phyloP scores from a whole-genome alignment of 1,140 invertebrate genomes.

The Lepidurus arcticus region DNA sequence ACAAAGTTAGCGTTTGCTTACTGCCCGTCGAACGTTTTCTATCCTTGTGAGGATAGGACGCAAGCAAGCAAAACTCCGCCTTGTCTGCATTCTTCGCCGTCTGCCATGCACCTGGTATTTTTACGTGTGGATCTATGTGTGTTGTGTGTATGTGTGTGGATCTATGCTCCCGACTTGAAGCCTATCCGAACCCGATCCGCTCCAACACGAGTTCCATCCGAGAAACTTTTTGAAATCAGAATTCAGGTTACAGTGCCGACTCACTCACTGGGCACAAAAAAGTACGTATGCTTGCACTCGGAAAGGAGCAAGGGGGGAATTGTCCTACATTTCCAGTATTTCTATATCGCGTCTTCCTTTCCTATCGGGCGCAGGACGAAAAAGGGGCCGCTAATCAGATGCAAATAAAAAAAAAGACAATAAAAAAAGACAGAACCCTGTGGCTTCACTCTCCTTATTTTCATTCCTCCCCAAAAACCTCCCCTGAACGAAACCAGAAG shows the following conservation, averaged over 20 bases:
- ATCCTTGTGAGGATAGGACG: not conserved
- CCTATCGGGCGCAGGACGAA: not conserved
- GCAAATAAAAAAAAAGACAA: not conserved
- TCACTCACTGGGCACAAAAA: not conserved
- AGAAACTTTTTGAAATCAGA: not conserved
- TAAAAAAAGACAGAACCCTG: not conserved
- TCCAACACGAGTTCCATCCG: not conserved
- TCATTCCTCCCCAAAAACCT: not conserved
- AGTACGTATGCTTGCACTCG: not conserved
- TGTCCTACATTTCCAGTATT: slow-evolving; percentile 7
- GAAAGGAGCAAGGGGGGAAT: not conserved
- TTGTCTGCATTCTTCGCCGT: slow-evolving; percentile 21
- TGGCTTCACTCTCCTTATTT: slow-evolving; percentile 8
- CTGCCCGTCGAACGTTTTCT: not conserved
- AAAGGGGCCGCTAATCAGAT: not conserved
- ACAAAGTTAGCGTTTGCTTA: not conserved
- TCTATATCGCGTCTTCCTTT: not conserved
- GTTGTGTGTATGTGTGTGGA: not conserved
- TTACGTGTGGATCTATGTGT: slow-evolving; percentile 6
- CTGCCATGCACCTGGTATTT: slow-evolving; percentile 21
- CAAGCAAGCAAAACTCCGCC: slow-evolving; percentile 18
- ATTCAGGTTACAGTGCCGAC: slow-evolving; percentile 10
- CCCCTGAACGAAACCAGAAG: slow-evolving; percentile 1
- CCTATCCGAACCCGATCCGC: slow-evolving; percentile 16
- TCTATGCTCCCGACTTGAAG: slow-evolving; percentile 4